A percentile compares a stretch with the other conserved stretches of the same genome.
These are phyloP conservation scores for Sericinus montela DNA, from an alignment of 2,888 invertebrate genomes.

Conservation along the genomic window DNA sequence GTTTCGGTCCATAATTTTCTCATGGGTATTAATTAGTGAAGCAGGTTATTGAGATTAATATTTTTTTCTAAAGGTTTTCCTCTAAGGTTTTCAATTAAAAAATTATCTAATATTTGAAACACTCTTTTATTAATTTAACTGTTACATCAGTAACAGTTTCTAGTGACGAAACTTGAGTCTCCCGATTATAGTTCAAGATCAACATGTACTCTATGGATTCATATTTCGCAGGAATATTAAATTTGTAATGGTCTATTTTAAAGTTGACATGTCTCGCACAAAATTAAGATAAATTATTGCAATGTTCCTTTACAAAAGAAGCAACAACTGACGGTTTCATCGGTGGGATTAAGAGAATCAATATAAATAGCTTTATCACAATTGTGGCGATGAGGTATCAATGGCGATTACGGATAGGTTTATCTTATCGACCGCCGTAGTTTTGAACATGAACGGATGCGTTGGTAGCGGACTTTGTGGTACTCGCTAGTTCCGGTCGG, in stretches of 20 bases:
- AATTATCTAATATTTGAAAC: too few relatives aligned
- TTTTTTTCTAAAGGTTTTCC: too few relatives aligned
- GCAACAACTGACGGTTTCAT: constrained; percentile 1
- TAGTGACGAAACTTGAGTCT: too few relatives aligned
- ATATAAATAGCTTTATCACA: constrained; percentile 3
- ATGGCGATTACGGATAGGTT: constrained; percentile 16
- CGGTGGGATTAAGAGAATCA: constrained; percentile 4
- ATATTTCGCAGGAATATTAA: constrained; percentile 59
- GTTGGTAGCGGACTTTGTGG: constrained; percentile 13
- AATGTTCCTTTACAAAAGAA: constrained; percentile 26
- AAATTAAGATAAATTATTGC: constrained; percentile 35
- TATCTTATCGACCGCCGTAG: constrained; percentile 16
- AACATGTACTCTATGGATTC: constrained; percentile 56
- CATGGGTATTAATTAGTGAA: too few relatives aligned
- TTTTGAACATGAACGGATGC: constrained; percentile 14
- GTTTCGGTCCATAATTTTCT: too few relatives aligned
- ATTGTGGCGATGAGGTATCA: constrained; percentile 14
- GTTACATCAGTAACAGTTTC: too few relatives aligned
- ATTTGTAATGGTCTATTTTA: constrained; percentile 64
- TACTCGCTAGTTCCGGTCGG: constrained; percentile 21
- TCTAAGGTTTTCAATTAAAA: too few relatives aligned
- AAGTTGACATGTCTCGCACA: constrained; percentile 42
- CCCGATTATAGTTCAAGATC: constrained; percentile 11
- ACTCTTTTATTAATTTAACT: too few relatives aligned
- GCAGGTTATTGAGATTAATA: too few relatives aligned